phyloP scores from a whole-genome alignment of 2,797 vertebrate genomes.

The Catharus ustulatus region DNA sequence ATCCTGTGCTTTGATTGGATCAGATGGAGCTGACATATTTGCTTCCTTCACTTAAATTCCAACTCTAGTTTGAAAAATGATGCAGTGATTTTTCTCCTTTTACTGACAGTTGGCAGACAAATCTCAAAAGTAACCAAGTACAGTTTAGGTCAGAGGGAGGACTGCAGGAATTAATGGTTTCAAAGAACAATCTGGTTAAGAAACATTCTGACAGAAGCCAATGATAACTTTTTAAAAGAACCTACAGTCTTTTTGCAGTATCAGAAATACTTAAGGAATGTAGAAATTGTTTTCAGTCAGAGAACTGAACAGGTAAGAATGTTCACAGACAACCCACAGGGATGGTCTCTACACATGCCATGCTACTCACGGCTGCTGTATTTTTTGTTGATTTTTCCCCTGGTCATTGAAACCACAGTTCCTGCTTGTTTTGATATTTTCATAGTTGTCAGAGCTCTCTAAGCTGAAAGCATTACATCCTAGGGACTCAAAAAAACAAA shows the following conservation, averaged over 20 bases:
- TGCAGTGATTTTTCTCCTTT: background rate
- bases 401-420: background rate
- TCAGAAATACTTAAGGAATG: background rate
- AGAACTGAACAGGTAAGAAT: background rate
- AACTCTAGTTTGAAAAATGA: background rate
- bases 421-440: background rate
- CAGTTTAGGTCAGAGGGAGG: background rate
- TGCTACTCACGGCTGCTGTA: background rate
- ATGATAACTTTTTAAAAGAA: background rate
- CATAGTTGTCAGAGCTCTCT: background rate
- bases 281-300: background rate
- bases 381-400: background rate
- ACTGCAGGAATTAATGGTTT: background rate
- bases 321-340: background rate
- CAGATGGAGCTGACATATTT: background rate
- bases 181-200: background rate
- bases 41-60: background rate
- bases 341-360: background rate
- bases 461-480: background rate
- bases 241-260: background rate
- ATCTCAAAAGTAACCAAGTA: background rate
- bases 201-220: background rate
- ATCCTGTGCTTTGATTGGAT: background rate
- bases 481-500: background rate
- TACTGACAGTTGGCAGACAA: background rate